Percentiles rank a stretch among this genome's conserved stretches.
These are phyloP conservation scores for Enteromius thamalakanensis DNA, from an alignment of 2,797 vertebrate genomes.

Conservation along the genomic window DNA sequence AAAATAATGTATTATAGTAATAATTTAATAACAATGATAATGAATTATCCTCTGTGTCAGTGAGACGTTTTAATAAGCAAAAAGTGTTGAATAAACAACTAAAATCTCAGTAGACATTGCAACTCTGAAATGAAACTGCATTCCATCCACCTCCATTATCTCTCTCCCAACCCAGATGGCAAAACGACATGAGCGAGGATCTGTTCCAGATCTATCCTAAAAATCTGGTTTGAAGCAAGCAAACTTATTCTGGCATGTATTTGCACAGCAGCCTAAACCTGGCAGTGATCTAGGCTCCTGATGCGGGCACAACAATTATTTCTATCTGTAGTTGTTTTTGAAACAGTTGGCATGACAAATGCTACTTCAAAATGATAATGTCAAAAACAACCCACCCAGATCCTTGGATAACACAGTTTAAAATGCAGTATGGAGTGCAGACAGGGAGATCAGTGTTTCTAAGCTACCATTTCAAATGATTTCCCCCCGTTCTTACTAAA, in stretches of 20 bases:
- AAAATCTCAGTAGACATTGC: not conserved
- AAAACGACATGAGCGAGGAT: conserved; percentile 21
- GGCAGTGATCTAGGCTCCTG: conserved; percentile 7
- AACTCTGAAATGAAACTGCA: not conserved
- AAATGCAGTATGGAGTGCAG: not conserved
- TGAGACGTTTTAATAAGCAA: conserved; percentile 6
- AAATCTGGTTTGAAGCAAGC: conserved; percentile 31
- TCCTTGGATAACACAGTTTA: not conserved
- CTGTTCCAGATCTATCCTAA: conserved; percentile 33
- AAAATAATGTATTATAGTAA: not conserved
- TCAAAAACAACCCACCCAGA: not conserved
- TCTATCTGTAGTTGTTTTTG: conserved; percentile 19
- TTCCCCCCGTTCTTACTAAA: not conserved
- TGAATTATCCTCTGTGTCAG: not conserved
- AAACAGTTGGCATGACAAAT: conserved; percentile 33
- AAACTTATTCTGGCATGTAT: conserved; percentile 27
- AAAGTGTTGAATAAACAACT: not conserved
- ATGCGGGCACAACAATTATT: not conserved
- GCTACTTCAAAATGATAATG: conserved; percentile 13
- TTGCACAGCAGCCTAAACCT: conserved; percentile 20
- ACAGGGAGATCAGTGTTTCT: not conserved
- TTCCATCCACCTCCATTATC: not conserved
- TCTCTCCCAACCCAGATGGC: conserved; percentile 25
- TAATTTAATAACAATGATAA: not conserved
- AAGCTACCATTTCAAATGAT: not conserved